Evolutionary conservation across 1,140 invertebrate genomes (phyloP).

Genomic region (Dreissena polymorpha): DNA sequence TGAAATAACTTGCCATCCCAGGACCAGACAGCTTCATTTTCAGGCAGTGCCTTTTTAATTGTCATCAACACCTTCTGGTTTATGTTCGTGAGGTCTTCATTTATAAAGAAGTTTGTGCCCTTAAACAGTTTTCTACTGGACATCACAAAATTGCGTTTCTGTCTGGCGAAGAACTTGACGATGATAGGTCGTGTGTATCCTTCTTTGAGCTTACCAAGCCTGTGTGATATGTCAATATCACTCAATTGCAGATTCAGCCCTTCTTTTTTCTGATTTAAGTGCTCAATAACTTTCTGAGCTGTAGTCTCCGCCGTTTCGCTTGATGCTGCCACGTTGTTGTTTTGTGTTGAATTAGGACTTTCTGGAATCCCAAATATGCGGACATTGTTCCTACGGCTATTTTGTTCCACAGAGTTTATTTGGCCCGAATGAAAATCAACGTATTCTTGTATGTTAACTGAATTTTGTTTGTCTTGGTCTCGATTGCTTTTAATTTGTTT

Average conservation of each 20-base stretch:
- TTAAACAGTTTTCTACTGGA: neutral
- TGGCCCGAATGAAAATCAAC: neutral
- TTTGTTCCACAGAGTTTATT: neutral
- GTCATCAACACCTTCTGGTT: constrained; percentile 5
- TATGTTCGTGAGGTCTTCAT: constrained; percentile 9
- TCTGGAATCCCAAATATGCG: neutral
- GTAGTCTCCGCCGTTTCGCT: neutral
- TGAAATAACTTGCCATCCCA: constrained; percentile 10
- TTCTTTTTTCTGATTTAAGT: neutral
- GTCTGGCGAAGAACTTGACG: constrained; percentile 2
- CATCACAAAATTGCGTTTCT: neutral
- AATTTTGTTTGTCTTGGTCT: neutral
- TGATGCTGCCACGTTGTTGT: neutral
- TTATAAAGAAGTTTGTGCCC: constrained; percentile 6
- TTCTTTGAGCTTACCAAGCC: constrained; percentile 4
- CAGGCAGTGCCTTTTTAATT: neutral
- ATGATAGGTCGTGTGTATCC: neutral
- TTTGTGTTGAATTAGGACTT: neutral
- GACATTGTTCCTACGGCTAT: neutral
- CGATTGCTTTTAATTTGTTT: neutral
- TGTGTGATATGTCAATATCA: constrained; percentile 30
- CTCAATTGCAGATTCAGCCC: neutral
- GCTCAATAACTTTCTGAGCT: constrained; percentile 2
- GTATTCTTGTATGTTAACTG: neutral
- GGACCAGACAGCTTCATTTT: constrained; percentile 2